Evolutionary conservation across 2,113 vertebrate genomes (phyloP), one percentile per base, ranked within the genome.

Genomic region (Calyptommatus sinebrachiatus): DNA sequence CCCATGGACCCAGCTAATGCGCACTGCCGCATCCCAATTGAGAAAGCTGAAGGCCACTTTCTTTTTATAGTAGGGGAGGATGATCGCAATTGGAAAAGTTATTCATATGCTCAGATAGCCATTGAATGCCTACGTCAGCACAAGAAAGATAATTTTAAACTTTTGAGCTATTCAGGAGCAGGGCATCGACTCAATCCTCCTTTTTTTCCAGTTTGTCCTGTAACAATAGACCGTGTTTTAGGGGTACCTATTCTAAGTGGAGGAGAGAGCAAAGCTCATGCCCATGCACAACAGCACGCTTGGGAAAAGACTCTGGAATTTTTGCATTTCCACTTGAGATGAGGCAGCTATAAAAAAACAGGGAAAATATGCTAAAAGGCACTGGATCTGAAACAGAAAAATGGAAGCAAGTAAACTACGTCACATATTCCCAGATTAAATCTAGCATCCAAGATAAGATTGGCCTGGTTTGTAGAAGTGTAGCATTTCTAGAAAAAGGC

Each of bases 251-350:
- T 94, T 83, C 53, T 90, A 1, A 88, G 86, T 18, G 92, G 93
- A 24, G 92, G 93, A 65, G 81, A 94, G 73, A 86, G 85, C 46
- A 89, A 84, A 90, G 90, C 91, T 65, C 94, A 95, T 26, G 92
- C 90, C 29, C 29, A 85, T 2, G 94, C 92, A 41, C 94, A 95
- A 87, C 92, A 89, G 72, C 89, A 94, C 72, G 93, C 93, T 80
- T 95, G 93, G 93, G 46, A 86, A 78, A 93, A 94, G 83, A 95
- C 94, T 83, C 92, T 79, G 71, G 90, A 95, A 62, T 93, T 95
- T 88, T 82, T 95, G 82, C 87, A 29, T 73, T 91, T 91, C 71
- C 91, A 93, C 73, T 85, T 95, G 83, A 88, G 81, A 77, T 93
- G 83, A 60, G 50, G 68, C 61, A 71, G 21, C 26, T 85, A 72